These are phyloP conservation scores for Anguilla marmorata DNA, from an alignment of 2,797 vertebrate genomes.

Conservation along the genomic window DNA sequence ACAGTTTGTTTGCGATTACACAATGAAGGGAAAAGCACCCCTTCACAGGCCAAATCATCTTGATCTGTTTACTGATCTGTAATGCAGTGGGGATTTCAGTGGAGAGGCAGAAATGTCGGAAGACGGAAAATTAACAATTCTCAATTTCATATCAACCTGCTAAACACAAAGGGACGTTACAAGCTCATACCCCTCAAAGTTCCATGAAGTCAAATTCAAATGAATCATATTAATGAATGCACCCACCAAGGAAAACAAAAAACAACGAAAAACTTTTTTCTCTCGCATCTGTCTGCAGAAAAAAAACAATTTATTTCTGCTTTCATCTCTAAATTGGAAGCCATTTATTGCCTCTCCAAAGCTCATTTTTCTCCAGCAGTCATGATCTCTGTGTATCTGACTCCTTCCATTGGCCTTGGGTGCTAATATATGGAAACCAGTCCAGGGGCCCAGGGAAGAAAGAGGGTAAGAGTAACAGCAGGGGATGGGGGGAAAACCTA, in stretches of 20 bases:
- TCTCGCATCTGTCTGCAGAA: constrained; percentile 75
- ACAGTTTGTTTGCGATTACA: constrained; percentile 71
- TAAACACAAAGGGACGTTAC: constrained; percentile 67
- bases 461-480: neutral
- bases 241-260: constrained; percentile 62
- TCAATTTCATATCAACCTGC: constrained; percentile 69
- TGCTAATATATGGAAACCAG: constrained; percentile 80
- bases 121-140: constrained; percentile 56
- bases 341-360: constrained; percentile 84
- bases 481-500: constrained; percentile 72
- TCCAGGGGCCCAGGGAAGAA: constrained; percentile 46
- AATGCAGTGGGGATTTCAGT: constrained; percentile 61
- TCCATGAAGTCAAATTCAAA: constrained; percentile 70
- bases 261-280: neutral
- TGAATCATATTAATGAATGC: constrained; percentile 70
- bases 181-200: constrained; percentile 65
- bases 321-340: constrained; percentile 86
- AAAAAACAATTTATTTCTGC: constrained; percentile 82
- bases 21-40: constrained; percentile 54
- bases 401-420: constrained; percentile 74
- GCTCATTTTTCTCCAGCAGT: constrained; percentile 81
- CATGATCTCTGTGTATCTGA: constrained; percentile 74
- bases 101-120: constrained; percentile 56
- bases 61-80: constrained; percentile 66
- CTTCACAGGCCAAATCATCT: constrained; percentile 57